Conservation (phyloP, 1,140 invertebrate genomes). For the Acyrthosiphon pisum region DNA sequence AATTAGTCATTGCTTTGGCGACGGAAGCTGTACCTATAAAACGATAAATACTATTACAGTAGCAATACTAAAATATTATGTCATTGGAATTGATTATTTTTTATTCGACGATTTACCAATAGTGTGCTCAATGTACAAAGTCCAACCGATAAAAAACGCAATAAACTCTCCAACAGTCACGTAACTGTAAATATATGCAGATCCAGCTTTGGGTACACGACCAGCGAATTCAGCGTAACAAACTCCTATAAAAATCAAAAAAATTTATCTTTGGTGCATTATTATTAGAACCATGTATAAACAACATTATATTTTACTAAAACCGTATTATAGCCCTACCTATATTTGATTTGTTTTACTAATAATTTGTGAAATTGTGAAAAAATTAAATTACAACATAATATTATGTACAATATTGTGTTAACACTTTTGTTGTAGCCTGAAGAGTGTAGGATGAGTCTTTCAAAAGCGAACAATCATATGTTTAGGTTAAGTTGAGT, state of each 20-base stretch:
- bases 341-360: background rate
- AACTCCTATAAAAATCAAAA: slow-evolving; percentile 67
- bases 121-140: slow-evolving; percentile 87
- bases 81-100: background rate
- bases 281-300: background rate
- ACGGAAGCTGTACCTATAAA: slow-evolving; percentile 75
- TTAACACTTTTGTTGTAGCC: background rate
- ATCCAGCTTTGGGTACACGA: slow-evolving; percentile 83
- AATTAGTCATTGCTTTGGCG: slow-evolving; percentile 75
- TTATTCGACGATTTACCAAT: slow-evolving; percentile 71
- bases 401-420: too few relatives aligned
- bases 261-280: background rate
- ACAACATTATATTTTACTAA: background rate
- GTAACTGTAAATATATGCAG: slow-evolving; percentile 88
- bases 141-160: slow-evolving; percentile 85
- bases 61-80: background rate
- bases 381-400: background rate
- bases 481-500: too few relatives aligned
- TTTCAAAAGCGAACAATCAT: background rate
- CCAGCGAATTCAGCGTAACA: slow-evolving; percentile 90
- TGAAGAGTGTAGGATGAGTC: background rate
- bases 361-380: background rate
- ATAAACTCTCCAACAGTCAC: slow-evolving; percentile 84
- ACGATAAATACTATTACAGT: slow-evolving; percentile 56
- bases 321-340: too few relatives aligned